These are phyloP conservation scores for Tangara arthus DNA, from an alignment of 2,797 vertebrate genomes.

Conservation along the genomic window DNA sequence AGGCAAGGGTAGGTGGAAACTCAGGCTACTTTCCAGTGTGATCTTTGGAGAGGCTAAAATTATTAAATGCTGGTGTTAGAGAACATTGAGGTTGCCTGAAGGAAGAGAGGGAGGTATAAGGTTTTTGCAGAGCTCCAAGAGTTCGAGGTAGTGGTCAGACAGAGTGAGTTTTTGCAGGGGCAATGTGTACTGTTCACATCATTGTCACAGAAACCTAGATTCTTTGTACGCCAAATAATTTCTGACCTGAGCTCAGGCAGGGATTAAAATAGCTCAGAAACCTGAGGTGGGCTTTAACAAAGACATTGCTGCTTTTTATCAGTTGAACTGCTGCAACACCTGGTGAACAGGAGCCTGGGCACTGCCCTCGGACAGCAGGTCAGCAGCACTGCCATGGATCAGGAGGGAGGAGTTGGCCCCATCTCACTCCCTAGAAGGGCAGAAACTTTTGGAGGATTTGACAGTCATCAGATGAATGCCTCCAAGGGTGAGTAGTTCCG, in stretches of 20 bases:
- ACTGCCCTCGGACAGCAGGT: slow-evolving; percentile 73
- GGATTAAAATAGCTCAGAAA: not conserved
- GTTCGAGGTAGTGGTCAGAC: not conserved
- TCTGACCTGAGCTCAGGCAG: not conserved
- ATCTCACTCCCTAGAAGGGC: slow-evolving; percentile 90
- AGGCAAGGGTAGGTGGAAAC: not conserved
- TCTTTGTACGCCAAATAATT: not conserved
- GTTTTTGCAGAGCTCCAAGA: not conserved
- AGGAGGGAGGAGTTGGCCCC: slow-evolving; percentile 77
- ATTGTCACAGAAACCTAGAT: not conserved
- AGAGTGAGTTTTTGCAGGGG: not conserved
- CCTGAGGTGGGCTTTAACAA: not conserved
- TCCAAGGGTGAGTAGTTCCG: slow-evolving; percentile 82
- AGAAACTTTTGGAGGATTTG: slow-evolving; percentile 96
- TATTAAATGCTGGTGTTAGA: not conserved
- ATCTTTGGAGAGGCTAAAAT: not conserved
- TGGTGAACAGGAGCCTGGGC: slow-evolving; percentile 87
- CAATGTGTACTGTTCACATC: accelerated
- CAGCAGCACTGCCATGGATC: slow-evolving; percentile 74
- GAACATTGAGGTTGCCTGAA: not conserved
- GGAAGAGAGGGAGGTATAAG: not conserved
- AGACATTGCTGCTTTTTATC: not conserved
- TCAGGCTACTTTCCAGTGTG: not conserved
- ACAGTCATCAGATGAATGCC: slow-evolving; percentile 93
- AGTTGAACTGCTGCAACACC: slow-evolving; percentile 91